A percentile compares a stretch with the other conserved stretches of the same genome.
These are phyloP conservation scores for Eubasilissa regina DNA, from an alignment of 1,140 invertebrate genomes.

Conservation along the genomic window DNA sequence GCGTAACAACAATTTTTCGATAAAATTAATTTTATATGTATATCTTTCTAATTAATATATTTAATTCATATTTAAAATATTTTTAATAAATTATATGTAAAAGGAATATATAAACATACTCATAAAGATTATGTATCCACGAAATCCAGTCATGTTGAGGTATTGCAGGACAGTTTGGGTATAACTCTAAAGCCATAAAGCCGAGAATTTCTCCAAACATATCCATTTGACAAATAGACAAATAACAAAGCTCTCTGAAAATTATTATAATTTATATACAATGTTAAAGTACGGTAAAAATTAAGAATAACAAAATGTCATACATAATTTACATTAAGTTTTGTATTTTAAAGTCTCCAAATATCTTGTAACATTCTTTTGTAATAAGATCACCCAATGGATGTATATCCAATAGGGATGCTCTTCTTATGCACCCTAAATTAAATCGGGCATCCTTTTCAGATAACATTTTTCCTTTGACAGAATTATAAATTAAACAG, in stretches of 20 bases:
- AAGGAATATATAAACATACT: slow-evolving; percentile 64
- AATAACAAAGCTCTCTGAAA: slow-evolving; percentile 67
- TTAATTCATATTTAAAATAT: background rate
- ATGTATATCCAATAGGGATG: background rate
- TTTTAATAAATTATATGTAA: background rate
- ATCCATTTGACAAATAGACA: slow-evolving; percentile 68
- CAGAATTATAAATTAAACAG: no score
- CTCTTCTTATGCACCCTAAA: slow-evolving; percentile 38
- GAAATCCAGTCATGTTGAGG: slow-evolving; percentile 70
- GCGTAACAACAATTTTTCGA: no score
- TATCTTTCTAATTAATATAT: background rate
- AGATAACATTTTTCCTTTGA: slow-evolving; percentile 17
- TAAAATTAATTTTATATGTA: no score
- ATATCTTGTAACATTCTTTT: slow-evolving; percentile 19
- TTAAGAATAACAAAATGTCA: background rate
- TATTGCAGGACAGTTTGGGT: slow-evolving; percentile 71
- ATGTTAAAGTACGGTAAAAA: background rate
- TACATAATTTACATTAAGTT: slow-evolving; percentile 29
- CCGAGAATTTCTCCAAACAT: slow-evolving; percentile 66
- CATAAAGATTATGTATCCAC: slow-evolving; percentile 72
- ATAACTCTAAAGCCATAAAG: slow-evolving; percentile 69
- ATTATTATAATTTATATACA: slow-evolving; percentile 9
- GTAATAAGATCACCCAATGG: slow-evolving; percentile 22
- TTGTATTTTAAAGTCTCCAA: slow-evolving; percentile 27
- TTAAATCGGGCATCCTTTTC: slow-evolving; percentile 17